Conservation (phyloP, 2,888 invertebrate species). For the Agriopis marginaria region DNA sequence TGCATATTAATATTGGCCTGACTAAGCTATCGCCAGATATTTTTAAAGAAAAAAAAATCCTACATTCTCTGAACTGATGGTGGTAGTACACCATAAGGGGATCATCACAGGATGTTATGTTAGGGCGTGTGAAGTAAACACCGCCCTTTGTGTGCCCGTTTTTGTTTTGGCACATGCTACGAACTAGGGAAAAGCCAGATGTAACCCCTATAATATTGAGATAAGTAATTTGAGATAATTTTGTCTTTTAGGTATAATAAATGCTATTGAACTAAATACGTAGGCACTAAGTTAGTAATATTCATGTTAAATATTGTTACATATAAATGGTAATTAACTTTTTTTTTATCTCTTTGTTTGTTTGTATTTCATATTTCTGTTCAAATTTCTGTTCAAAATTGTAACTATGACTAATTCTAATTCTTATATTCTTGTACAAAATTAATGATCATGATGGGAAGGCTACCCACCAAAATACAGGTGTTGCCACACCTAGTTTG, state of each 20-base stretch:
- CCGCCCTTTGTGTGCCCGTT: slow-evolving; percentile 27
- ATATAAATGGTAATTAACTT: no score
- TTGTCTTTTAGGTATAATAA: slow-evolving; percentile 4
- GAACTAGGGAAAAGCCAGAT: slow-evolving; percentile 21
- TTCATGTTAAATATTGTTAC: no score
- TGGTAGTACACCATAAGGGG: slow-evolving; percentile 15
- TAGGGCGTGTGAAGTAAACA: slow-evolving; percentile 50
- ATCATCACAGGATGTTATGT: slow-evolving; percentile 51
- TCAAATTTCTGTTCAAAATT: no score
- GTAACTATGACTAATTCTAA: no score
- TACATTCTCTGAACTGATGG: not conserved
- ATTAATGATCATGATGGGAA: no score
- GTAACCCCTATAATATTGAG: slow-evolving; percentile 6
- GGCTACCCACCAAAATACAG: no score
- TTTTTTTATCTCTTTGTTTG: no score
- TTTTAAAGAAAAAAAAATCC: not conserved
- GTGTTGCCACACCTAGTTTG: no score
- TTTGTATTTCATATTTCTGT: no score
- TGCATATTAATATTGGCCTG: no score
- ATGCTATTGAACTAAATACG: not conserved
- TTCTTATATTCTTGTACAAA: no score
- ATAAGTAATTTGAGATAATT: not conserved
- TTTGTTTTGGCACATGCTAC: slow-evolving; percentile 34
- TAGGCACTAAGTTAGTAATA: not conserved
- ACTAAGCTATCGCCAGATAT: no score